phyloP scores from a whole-genome alignment of 2,797 vertebrate species.

The Vireo griseus region DNA sequence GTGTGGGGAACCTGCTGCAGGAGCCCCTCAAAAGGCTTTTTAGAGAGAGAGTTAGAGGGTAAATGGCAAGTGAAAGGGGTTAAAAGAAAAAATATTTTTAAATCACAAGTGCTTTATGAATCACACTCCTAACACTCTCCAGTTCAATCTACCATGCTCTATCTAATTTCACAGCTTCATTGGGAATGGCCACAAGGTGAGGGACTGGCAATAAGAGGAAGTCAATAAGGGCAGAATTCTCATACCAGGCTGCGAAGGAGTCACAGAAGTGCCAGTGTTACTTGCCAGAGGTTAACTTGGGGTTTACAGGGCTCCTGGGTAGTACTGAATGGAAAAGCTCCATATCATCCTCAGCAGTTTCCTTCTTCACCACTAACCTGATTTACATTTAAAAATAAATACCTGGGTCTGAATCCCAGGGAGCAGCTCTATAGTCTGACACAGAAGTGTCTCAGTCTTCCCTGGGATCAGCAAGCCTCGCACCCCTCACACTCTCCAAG shows the following conservation, averaged over 20 bases:
- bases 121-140: not conserved
- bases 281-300: not conserved
- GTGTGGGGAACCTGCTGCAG: not conserved
- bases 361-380: not conserved
- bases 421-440: not conserved
- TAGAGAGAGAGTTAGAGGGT: not conserved
- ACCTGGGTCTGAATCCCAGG: not conserved
- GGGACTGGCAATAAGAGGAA: conserved; percentile 24
- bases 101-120: not conserved
- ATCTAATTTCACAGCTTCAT: conserved; percentile 56
- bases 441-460: not conserved
- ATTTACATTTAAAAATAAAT: not conserved
- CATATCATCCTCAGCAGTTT: not conserved
- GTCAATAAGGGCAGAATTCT: conserved; percentile 27
- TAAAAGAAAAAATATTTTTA: not conserved
- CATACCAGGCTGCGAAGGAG: not conserved
- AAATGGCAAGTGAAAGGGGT: not conserved
- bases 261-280: not conserved
- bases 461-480: not conserved
- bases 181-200: conserved; percentile 49
- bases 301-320: not conserved
- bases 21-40: not conserved
- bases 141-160: conserved; percentile 31
- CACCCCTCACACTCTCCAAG: not conserved
- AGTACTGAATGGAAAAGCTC: not conserved